Conservation (phyloP, 2,888 invertebrate genomes). For the Microctonus aethiopoides region DNA sequence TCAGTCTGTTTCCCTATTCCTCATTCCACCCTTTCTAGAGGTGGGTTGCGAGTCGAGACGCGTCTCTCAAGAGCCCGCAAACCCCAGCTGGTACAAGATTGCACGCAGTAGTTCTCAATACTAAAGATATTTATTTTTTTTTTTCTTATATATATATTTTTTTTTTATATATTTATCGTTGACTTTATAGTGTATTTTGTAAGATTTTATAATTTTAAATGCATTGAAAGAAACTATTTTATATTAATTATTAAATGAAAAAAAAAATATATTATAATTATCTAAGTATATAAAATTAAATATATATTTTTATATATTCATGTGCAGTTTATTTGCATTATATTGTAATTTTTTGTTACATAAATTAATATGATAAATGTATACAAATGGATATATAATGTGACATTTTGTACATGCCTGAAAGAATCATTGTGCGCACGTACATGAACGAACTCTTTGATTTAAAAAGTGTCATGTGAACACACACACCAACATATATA, state of each 20-base stretch:
- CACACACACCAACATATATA: background rate
- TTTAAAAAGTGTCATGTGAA: slow-evolving; percentile 7
- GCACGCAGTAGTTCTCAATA: slow-evolving; percentile 62
- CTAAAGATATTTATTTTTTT: slow-evolving; percentile 30
- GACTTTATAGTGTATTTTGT: background rate
- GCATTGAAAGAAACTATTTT: background rate
- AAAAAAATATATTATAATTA: background rate
- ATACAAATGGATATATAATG: no score
- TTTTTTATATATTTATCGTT: background rate
- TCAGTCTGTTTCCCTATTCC: slow-evolving; percentile 51
- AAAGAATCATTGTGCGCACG: background rate
- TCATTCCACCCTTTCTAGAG: slow-evolving; percentile 48
- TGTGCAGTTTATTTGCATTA: background rate
- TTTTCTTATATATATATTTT: background rate
- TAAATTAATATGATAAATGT: no score
- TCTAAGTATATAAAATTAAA: no score
- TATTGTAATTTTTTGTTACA: no score
- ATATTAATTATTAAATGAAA: background rate
- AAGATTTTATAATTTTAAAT: background rate
- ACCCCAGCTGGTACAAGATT: slow-evolving; percentile 66
- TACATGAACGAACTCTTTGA: background rate
- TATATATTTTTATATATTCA: background rate
- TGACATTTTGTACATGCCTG: background rate
- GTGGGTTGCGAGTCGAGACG: slow-evolving; percentile 60
- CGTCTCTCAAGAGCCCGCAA: slow-evolving; percentile 60